Evolutionary conservation across 2,113 vertebrate genomes (phyloP).

Genomic region (Catharus minimus): DNA sequence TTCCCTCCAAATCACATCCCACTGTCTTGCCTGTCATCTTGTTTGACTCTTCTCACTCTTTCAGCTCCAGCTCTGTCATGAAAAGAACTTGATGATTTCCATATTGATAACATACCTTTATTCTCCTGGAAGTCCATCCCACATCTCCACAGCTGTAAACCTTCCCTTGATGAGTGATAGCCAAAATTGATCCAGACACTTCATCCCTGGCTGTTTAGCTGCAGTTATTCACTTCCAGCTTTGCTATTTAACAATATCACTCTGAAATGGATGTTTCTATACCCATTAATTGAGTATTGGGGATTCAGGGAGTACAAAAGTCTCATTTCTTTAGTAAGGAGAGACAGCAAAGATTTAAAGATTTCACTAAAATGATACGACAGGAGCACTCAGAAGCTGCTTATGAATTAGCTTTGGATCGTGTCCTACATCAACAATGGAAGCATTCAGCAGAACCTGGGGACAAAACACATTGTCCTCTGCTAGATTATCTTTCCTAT

Average conservation of each 20-base stretch:
- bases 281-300: not conserved
- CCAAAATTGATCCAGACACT: not conserved
- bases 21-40: not conserved
- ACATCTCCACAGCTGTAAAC: not conserved
- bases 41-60: not conserved
- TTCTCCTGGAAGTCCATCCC: not conserved
- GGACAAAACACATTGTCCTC: conserved; percentile 56
- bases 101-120: not conserved
- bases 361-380: not conserved
- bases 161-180: not conserved
- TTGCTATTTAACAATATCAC: not conserved
- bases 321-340: not conserved
- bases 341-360: not conserved
- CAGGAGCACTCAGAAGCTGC: not conserved
- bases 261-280: not conserved
- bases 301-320: not conserved
- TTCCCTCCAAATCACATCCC: not conserved
- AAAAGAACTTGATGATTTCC: not conserved
- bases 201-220: not conserved
- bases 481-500: conserved; percentile 37
- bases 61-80: not conserved
- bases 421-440: conserved; percentile 32
- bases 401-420: conserved; percentile 35
- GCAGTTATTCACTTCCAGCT: not conserved
- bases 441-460: conserved; percentile 27